These are phyloP conservation scores for Zygothrica quintamaculata DNA, from an alignment of 2,888 invertebrate species.

Conservation along the genomic window DNA sequence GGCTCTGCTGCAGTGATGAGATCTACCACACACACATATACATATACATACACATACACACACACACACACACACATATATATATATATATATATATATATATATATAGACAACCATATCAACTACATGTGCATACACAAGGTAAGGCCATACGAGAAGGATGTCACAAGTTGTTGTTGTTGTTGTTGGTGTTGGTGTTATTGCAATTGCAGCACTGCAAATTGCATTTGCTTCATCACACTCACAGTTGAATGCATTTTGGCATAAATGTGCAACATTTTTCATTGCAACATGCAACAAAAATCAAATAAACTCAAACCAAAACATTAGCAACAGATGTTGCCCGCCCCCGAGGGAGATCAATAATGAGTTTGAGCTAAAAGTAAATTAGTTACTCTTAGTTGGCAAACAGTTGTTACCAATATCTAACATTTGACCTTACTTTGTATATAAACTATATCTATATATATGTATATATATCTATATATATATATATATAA, in stretches of 20 bases:
- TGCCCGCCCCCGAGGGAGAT: constrained; percentile 7
- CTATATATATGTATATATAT: no score
- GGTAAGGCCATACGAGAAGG: constrained; percentile 50
- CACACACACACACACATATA: constrained; percentile 1
- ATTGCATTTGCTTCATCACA: constrained; percentile 78
- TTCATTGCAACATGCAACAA: constrained; percentile 45
- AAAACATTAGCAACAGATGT: constrained; percentile 46
- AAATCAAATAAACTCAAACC: constrained; percentile 67
- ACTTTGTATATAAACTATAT: no score
- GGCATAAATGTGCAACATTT: constrained; percentile 61
- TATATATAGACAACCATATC: constrained; percentile 39
- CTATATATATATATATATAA: no score
- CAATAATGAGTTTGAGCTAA: constrained; percentile 46
- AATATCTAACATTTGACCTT: no score
- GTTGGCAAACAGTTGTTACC: no score
- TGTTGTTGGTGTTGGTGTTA: constrained; percentile 15
- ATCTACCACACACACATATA: constrained; percentile 36
- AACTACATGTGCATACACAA: constrained; percentile 51
- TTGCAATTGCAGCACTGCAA: constrained; percentile 55
- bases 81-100: background rate
- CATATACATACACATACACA: constrained; percentile 12
- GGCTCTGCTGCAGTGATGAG: constrained; percentile 51
- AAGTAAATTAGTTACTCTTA: constrained; percentile 34
- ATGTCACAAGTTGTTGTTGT: constrained; percentile 36
- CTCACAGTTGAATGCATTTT: constrained; percentile 73